These are phyloP conservation scores for Sorex maritimensis DNA, from an alignment of 2,797 vertebrate genomes.

Conservation along the genomic window DNA sequence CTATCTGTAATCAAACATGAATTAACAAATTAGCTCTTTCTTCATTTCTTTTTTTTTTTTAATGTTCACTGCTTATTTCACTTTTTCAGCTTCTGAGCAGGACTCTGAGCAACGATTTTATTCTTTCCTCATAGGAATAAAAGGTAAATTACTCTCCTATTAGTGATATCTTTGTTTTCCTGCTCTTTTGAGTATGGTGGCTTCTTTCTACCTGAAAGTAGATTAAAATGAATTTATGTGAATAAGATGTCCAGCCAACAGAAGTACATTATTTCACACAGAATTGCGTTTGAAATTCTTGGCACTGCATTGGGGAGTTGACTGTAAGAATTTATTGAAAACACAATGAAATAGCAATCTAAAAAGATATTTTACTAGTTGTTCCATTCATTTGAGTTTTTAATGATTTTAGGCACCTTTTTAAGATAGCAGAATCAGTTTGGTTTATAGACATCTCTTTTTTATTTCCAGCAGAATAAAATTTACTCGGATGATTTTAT, in stretches of 20 bases:
- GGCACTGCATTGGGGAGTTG: conserved; percentile 63
- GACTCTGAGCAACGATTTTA: conserved; percentile 75
- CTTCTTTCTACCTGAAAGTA: conserved; percentile 72
- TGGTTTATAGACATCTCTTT: neutral
- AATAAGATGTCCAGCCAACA: conserved; percentile 45
- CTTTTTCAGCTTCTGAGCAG: conserved; percentile 19
- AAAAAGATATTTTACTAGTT: neutral
- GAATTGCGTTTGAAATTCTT: conserved; percentile 69
- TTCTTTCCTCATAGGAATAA: conserved; percentile 68
- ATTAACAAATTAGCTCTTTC: neutral
- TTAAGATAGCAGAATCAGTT: conserved; percentile 17
- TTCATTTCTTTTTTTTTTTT: conserved; percentile 26
- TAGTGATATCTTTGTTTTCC: conserved; percentile 66
- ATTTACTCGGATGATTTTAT: neutral
- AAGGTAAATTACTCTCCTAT: conserved; percentile 64
- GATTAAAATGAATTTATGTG: conserved; percentile 14
- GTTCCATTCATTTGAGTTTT: conserved; percentile 22
- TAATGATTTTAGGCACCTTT: neutral
- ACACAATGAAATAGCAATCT: neutral
- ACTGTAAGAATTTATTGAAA: conserved; percentile 62
- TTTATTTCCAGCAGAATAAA: conserved; percentile 65
- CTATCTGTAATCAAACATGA: conserved; percentile 45
- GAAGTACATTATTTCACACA: conserved; percentile 8
- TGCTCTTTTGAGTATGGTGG: conserved; percentile 63
- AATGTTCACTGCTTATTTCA: conserved; percentile 59